Base-by-base conservation (phyloP, 2,797 vertebrate genomes). In the Sebastiscus albofasciatus region DNA sequence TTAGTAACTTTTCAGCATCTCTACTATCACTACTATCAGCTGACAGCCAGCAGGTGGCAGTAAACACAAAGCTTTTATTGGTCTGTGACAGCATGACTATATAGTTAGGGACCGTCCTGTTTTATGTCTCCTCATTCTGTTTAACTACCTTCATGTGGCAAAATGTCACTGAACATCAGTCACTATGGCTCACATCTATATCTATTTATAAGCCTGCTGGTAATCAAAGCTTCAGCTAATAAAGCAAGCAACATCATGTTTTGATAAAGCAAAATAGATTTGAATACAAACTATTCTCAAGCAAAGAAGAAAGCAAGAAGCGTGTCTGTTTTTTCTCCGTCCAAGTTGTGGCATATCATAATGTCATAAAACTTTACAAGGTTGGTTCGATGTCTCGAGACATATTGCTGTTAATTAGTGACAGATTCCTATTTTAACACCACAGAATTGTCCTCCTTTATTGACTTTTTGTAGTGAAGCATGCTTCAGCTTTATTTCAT, bases 21-120 rank as follows among this genome's bases (percentile, higher is more conserved):
- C 4, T 31, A 7, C 4, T 54, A 16, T 29, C 49, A 2, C 2
- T 31, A 20, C 4, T 54, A 18, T 29, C 49, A 2, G 1, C 3
- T 18, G 0, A 8, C 1, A 2, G 16, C 86, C 94, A 92, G 79
- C 67, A 93, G 94, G 27, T 88, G 92, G 90, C 77, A 82, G 85
- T 13, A 86, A 78, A 89, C n/a, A 84, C 91, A 79, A 85, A 60
- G 83, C 5, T 49, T 82, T 75, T 1, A 36, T 49, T 52, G 18
- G 20, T 20, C 3, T 26, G 20, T 6, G 3, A 20, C 0, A 1
- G 24, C 42, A 22, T n/a, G 14, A 13, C 1, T n/a, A 6, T 3
- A 1, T 0, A 68, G 31, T 90, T 77, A 91, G 91, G 90, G 90
- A 81, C 5, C 61, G 6, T 89, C 81, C 8, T 29, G 2, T 8